Evolutionary conservation across 2,888 invertebrate genomes (phyloP).

Genomic region (Silvanus unidentatus): DNA sequence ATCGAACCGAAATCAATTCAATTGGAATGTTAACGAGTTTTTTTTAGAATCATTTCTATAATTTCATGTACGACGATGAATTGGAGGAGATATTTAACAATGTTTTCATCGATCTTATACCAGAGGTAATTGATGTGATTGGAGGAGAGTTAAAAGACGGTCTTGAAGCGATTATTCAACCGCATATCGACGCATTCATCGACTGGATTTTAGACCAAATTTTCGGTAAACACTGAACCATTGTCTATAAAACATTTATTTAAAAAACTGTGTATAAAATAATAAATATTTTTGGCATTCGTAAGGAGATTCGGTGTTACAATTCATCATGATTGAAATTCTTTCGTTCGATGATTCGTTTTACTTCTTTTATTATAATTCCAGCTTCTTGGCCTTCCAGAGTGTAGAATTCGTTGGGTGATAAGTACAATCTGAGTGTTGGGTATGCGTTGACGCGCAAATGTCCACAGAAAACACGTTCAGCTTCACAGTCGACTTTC

Average conservation of each 20-base stretch:
- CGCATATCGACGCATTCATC: background rate
- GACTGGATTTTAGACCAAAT: background rate
- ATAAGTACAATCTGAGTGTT: constrained; percentile 50
- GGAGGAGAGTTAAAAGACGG: constrained; percentile 13
- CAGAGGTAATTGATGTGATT: constrained; percentile 9
- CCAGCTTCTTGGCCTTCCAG: constrained; percentile 27
- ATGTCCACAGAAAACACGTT: constrained; percentile 50
- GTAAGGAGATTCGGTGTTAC: constrained; percentile 9
- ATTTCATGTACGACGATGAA: constrained; percentile 1
- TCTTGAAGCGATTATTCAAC: constrained; percentile 8
- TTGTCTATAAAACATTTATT: background rate
- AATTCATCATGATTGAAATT: constrained; percentile 26
- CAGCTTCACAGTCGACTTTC: constrained; percentile 61
- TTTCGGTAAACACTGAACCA: too few relatives aligned
- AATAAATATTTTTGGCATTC: background rate
- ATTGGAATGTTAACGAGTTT: too few relatives aligned
- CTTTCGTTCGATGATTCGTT: constrained; percentile 18
- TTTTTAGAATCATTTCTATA: constrained; percentile 9
- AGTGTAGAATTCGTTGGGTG: constrained; percentile 31
- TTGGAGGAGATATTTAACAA: constrained; percentile 14
- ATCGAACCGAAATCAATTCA: too few relatives aligned
- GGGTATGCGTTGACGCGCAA: constrained; percentile 56
- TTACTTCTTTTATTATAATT: constrained; percentile 24
- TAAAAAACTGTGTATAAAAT: background rate
- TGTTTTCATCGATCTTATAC: constrained; percentile 3